These are phyloP conservation scores for Myathropa florea DNA, from an alignment of 2,888 invertebrate genomes.

Conservation along the genomic window DNA sequence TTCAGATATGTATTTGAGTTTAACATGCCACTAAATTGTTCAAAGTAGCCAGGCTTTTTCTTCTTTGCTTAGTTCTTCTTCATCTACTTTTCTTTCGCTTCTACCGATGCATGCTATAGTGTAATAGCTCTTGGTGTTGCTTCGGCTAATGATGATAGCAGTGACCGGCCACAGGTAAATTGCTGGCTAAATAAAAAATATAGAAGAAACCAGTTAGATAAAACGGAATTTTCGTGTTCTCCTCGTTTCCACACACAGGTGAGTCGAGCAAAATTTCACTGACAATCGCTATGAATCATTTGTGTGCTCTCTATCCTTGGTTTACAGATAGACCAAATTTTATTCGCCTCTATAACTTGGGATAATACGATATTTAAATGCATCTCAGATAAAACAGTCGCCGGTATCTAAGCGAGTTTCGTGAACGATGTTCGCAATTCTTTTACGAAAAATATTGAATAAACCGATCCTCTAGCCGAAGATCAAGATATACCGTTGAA, in stretches of 20 bases:
- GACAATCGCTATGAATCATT: slow-evolving; percentile 47
- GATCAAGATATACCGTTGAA: slow-evolving; percentile 60
- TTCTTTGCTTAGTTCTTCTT: slow-evolving; percentile 26
- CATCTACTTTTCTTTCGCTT: slow-evolving; percentile 31
- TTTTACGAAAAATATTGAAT: not conserved
- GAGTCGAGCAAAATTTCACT: slow-evolving; percentile 54
- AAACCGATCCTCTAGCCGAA: slow-evolving; percentile 20
- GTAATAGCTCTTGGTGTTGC: slow-evolving; percentile 66
- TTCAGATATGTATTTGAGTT: slow-evolving; percentile 49
- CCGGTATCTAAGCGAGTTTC: not conserved
- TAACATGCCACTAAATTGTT: slow-evolving; percentile 63
- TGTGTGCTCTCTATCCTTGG: slow-evolving; percentile 22
- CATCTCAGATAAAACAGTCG: slow-evolving; percentile 34
- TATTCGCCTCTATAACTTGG: slow-evolving; percentile 1
- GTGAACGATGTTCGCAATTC: not conserved
- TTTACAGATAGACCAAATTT: slow-evolving; percentile 34
- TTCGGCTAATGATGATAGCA: slow-evolving; percentile 63
- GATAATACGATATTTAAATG: slow-evolving; percentile 49
- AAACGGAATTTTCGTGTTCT: slow-evolving; percentile 66
- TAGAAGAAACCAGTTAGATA: slow-evolving; percentile 62
- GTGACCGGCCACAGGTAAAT: slow-evolving; percentile 69
- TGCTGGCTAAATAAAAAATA: slow-evolving; percentile 34
- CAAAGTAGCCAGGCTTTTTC: slow-evolving; percentile 27
- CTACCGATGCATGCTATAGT: slow-evolving; percentile 47
- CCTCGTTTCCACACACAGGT: not conserved